Evolutionary conservation across 2,888 invertebrate species (phyloP), one percentile per base, ranked within the genome.

Genomic region (Neoaliturus tenellus): DNA sequence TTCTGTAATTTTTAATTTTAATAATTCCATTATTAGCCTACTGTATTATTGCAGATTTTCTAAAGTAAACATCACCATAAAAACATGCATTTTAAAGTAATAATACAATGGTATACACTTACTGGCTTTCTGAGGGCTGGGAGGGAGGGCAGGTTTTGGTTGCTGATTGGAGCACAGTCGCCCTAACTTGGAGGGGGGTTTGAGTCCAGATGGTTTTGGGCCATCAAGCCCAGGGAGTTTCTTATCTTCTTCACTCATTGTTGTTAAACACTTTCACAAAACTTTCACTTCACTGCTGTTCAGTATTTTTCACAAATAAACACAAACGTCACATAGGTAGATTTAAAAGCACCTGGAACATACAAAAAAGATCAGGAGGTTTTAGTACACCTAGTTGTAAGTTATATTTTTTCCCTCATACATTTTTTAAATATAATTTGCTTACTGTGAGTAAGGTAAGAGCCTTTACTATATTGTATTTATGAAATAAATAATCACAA

Each of bases 61-160:
- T n/a, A n/a, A n/a, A n/a, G n/a, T n/a, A n/a, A n/a, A n/a, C n/a
- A n/a, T n/a, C n/a, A n/a, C n/a, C n/a, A n/a, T n/a, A n/a, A n/a
- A n/a, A n/a, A n/a, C n/a, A n/a, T n/a, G n/a, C n/a, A n/a, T n/a
- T n/a, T n/a, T n/a, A n/a, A n/a, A n/a, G n/a, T n/a, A n/a, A 12
- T 8, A 39, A 39, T 39, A 39, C 5, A 39, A 39, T 44, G 85
- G 84, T 75, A 80, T 6, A 83, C 25, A 82, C 86, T 84, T 75
- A 85, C 84, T 84, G 44, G 83, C 25, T 80, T 85, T 84, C 33
- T 25, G 62, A 2, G 93, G 93, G 84, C 93, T 92, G 71, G 93
- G 91, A 41, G 95, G 94, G 82, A 95, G 90, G n/a, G 94, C 93
- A 85, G 94, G 94, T 90, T 95, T 94, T 10, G 94, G 94, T 85